These are phyloP conservation scores for Calcarius ornatus DNA, from an alignment of 2,113 vertebrate genomes.

Conservation along the genomic window DNA sequence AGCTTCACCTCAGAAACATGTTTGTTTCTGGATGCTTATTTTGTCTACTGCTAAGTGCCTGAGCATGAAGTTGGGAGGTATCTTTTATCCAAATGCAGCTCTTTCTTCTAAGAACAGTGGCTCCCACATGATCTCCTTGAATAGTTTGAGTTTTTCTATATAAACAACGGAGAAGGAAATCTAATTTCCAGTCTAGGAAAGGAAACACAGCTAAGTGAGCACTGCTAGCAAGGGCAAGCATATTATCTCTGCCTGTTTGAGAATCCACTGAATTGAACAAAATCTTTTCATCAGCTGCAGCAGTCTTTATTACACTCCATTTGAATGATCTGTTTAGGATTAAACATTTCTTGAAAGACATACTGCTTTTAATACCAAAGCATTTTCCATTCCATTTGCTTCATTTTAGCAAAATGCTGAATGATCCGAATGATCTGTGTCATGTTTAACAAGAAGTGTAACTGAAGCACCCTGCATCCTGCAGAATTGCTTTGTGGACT, in stretches of 20 bases:
- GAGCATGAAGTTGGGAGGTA: background rate
- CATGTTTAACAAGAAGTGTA: background rate
- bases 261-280: background rate
- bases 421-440: background rate
- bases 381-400: background rate
- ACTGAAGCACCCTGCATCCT: background rate
- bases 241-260: background rate
- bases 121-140: background rate
- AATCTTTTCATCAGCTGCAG: slow-evolving; percentile 3
- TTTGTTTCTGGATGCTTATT: background rate
- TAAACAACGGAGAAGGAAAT: background rate
- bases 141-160: background rate
- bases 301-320: background rate
- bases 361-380: background rate
- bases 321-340: slow-evolving; percentile 7
- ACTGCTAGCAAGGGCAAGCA: background rate
- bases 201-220: background rate
- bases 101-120: background rate
- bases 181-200: background rate
- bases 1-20: background rate
- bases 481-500: background rate
- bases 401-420: background rate
- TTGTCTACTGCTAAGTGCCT: background rate
- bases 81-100: background rate
- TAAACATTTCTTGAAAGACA: background rate